Evolutionary conservation across 30 jellyfish, hydroid and myxozoan species (phyloP).

Genomic region (Cassiopea andromeda): DNA sequence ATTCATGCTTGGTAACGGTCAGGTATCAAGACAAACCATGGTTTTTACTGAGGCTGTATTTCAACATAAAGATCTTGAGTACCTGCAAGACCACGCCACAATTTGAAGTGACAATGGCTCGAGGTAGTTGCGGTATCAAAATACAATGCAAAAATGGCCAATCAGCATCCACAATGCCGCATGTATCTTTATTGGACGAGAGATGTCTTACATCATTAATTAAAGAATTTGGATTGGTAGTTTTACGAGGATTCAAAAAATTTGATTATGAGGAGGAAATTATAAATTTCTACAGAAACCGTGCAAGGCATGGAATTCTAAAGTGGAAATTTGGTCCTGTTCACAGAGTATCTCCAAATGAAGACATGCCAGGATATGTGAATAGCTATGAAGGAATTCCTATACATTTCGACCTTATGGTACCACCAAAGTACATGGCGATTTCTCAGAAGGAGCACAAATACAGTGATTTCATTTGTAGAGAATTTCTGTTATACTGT

Average conservation of each 20-base stretch:
- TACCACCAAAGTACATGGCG: slow-evolving; percentile 58
- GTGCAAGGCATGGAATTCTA: slow-evolving; percentile 23
- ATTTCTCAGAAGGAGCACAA: slow-evolving; percentile 28
- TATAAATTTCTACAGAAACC: neutral
- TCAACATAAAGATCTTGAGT: neutral
- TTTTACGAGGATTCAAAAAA: slow-evolving; percentile 59
- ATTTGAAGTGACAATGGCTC: slow-evolving; percentile 6
- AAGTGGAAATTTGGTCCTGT: slow-evolving; percentile 62
- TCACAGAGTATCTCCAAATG: slow-evolving; percentile 36
- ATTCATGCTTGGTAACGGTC: slow-evolving; percentile 7
- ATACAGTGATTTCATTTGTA: slow-evolving; percentile 47
- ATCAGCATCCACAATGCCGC: neutral
- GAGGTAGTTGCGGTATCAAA: slow-evolving; percentile 14
- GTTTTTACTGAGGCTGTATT: slow-evolving; percentile 29
- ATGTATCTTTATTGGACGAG: neutral
- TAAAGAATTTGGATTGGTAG: slow-evolving; percentile 63
- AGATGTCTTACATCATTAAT: slow-evolving; percentile 13
- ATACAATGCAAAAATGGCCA: neutral
- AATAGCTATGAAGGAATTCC: slow-evolving; percentile 59
- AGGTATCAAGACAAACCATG: slow-evolving; percentile 10
- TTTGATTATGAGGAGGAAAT: slow-evolving; percentile 33
- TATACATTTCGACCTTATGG: slow-evolving; percentile 50
- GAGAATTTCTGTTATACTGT: slow-evolving; percentile 64
- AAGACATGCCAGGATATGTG: slow-evolving; percentile 5
- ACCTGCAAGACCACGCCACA: neutral